These are phyloP conservation scores for Synanthedon tipuliformis DNA, from an alignment of 2,888 invertebrate genomes.

Conservation along the genomic window DNA sequence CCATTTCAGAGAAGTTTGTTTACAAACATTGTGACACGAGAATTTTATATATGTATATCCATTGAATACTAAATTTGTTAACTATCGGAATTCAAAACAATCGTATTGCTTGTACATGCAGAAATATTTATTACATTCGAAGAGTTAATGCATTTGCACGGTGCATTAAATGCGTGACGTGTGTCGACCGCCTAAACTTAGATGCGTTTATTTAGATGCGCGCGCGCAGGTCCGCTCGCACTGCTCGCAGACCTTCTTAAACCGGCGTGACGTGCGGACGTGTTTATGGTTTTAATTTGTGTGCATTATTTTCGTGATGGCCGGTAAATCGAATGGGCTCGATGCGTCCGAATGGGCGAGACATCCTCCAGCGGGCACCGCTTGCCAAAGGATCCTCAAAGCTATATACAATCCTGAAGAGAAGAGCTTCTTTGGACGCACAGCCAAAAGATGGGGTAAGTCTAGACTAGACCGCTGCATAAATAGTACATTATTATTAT, in stretches of 20 bases:
- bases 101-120: too few relatives aligned
- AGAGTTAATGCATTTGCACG: too few relatives aligned
- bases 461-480: conserved; percentile 2
- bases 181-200: too few relatives aligned
- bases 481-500: too few relatives aligned
- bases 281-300: conserved; percentile 1
- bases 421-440: conserved; percentile 50
- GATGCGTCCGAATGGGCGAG: conserved; percentile 45
- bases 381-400: conserved; percentile 28
- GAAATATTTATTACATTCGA: too few relatives aligned
- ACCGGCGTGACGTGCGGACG: conserved; percentile 19
- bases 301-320: conserved; percentile 20
- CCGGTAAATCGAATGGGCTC: conserved; percentile 37
- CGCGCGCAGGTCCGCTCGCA: conserved; percentile 23
- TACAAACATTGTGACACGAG: too few relatives aligned
- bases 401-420: conserved; percentile 49
- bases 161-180: too few relatives aligned
- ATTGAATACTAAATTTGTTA: too few relatives aligned
- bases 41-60: too few relatives aligned
- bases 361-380: conserved; percentile 32
- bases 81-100: too few relatives aligned
- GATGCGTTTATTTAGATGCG: conserved; percentile 13
- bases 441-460: conserved; percentile 61
- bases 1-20: too few relatives aligned
- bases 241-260: conserved; percentile 8